Evolutionary conservation across 1,140 invertebrate genomes (phyloP).

Genomic region (Octopus sinensis): DNA sequence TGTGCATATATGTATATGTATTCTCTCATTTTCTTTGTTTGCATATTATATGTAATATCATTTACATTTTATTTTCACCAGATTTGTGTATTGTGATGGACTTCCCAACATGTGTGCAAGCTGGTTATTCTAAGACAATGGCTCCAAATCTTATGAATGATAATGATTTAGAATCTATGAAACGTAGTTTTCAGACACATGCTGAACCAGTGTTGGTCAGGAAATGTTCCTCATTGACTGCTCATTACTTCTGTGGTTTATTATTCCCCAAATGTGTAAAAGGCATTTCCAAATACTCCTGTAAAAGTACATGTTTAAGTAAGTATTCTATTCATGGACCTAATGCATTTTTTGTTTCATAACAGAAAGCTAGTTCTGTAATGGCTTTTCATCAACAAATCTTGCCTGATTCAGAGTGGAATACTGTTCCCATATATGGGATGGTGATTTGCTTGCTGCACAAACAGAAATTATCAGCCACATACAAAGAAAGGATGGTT

Average conservation of each 20-base stretch:
- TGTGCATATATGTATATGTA: too few relatives aligned
- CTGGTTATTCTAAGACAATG: not conserved
- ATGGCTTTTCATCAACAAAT: not conserved
- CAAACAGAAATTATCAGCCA: not conserved
- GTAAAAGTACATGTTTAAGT: constrained; percentile 2
- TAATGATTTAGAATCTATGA: not conserved
- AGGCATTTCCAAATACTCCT: not conserved
- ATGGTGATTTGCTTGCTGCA: not conserved
- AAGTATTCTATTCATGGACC: not conserved
- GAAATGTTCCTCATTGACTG: not conserved
- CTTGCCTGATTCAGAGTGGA: not conserved
- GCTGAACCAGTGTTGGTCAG: not conserved
- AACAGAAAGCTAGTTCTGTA: not conserved
- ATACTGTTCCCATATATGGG: not conserved
- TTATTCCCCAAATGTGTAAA: not conserved
- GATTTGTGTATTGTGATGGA: not conserved
- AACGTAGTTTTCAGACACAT: not conserved
- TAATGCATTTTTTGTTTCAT: not conserved
- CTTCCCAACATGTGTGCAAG: not conserved
- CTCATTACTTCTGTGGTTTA: not conserved
- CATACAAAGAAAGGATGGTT: not conserved
- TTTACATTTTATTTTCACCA: not conserved
- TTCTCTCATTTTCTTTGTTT: too few relatives aligned
- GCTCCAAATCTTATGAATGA: not conserved
- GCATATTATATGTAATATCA: too few relatives aligned